Evolutionary conservation across 2,797 vertebrate species (phyloP).

Genomic region (Picus viridis): DNA sequence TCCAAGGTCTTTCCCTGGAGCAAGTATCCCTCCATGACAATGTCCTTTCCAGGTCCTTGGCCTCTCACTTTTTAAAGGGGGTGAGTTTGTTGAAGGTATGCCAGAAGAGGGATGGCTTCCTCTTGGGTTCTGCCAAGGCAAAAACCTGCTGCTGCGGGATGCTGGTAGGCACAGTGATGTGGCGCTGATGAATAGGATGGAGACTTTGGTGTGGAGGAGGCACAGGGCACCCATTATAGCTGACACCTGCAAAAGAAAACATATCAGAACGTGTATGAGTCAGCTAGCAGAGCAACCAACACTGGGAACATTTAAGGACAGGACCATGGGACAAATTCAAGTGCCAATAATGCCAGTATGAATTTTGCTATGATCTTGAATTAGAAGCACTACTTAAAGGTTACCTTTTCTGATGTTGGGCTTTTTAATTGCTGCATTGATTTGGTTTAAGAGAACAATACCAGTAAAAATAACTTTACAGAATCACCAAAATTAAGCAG

Average conservation of each 20-base stretch:
- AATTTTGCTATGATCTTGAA: not conserved
- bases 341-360: not conserved
- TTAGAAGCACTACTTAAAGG: not conserved
- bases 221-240: conserved; percentile 83
- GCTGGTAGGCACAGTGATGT: conserved; percentile 94
- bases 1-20: conserved; percentile 3
- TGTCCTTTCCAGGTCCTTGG: not conserved
- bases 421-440: not conserved
- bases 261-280: not conserved
- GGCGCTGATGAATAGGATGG: conserved; percentile 93
- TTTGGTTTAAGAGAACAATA: not conserved
- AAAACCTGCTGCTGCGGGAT: conserved; percentile 97
- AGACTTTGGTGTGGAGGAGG: conserved; percentile 89
- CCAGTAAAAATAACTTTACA: not conserved
- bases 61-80: conserved; percentile 90
- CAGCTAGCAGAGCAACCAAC: not conserved
- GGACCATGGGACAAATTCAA: not conserved
- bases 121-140: conserved; percentile 92
- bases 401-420: not conserved
- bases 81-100: conserved; percentile 89
- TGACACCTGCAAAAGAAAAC: conserved; percentile 74
- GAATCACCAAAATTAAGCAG: not conserved
- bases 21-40: not conserved
- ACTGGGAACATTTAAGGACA: not conserved
- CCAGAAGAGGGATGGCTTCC: conserved; percentile 92